These are phyloP conservation scores for Chrysodeixis includens DNA, from an alignment of 2,888 invertebrate species.

Conservation along the genomic window DNA sequence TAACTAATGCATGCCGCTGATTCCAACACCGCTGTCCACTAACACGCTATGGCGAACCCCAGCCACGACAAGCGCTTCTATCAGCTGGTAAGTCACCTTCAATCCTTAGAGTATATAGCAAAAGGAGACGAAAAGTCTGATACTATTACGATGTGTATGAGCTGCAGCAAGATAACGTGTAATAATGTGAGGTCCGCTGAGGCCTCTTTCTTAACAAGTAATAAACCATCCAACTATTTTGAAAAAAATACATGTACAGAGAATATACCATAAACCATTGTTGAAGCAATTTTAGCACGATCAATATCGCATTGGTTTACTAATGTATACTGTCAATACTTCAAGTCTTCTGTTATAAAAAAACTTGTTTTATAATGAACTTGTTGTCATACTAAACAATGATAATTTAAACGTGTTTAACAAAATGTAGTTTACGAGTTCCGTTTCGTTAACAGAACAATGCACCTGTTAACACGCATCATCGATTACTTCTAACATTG, in stretches of 20 bases:
- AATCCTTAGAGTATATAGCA: background rate
- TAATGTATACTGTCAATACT: background rate
- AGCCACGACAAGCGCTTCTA: conserved; percentile 87
- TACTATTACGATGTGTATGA: too few species aligned
- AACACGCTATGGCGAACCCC: conserved; percentile 81
- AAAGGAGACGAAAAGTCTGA: background rate
- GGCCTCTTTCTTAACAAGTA: too few species aligned
- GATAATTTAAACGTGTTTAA: conserved; percentile 1
- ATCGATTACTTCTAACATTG: conserved; percentile 40
- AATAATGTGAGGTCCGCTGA: too few species aligned
- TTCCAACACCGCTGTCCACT: conserved; percentile 70
- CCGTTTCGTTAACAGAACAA: conserved; percentile 35
- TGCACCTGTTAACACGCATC: conserved; percentile 43
- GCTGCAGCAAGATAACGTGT: too few species aligned
- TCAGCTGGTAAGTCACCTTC: conserved; percentile 86
- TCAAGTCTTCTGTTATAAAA: background rate
- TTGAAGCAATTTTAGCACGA: too few species aligned
- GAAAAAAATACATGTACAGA: too few species aligned
- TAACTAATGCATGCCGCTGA: conserved; percentile 85
- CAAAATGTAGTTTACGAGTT: conserved; percentile 28
- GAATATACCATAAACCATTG: too few species aligned
- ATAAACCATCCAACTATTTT: too few species aligned
- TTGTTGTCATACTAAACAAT: background rate
- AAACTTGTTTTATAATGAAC: background rate
- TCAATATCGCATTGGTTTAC: too few species aligned